phyloP scores from a whole-genome alignment of 2,797 vertebrate species.

The Enteromius anoplus region DNA sequence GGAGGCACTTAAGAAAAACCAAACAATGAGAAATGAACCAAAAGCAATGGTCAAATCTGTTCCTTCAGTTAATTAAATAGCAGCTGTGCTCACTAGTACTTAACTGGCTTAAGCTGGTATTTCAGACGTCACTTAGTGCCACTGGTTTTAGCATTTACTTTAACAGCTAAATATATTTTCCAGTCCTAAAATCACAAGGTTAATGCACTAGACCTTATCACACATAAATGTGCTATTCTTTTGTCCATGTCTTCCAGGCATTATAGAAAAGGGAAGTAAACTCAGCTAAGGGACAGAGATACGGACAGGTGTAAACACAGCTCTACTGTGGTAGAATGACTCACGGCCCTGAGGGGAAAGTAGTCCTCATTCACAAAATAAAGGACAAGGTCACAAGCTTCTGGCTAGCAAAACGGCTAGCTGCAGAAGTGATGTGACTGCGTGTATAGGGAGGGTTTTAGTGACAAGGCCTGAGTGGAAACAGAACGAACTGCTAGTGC shows the following conservation, averaged over 20 bases:
- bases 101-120: neutral
- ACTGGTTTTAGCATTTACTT: neutral
- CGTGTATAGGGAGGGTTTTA: neutral
- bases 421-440: neutral
- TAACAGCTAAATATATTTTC: neutral
- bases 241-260: neutral
- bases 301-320: constrained; percentile 38
- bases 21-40: neutral
- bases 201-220: neutral
- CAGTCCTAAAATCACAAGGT: neutral
- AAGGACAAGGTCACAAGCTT: constrained; percentile 46
- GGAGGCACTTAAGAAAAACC: neutral
- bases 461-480: no score
- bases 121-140: neutral
- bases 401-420: neutral
- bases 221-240: neutral
- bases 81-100: constrained; percentile 3
- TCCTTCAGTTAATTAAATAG: neutral
- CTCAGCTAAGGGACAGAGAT: constrained; percentile 17
- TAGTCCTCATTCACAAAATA: constrained; percentile 6
- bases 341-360: neutral
- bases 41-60: neutral
- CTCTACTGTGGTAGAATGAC: constrained; percentile 1
- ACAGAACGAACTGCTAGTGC: neutral
- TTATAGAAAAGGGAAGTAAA: neutral